Evolutionary conservation across 2,797 vertebrate genomes (phyloP).

Genomic region (Sylvia borin): DNA sequence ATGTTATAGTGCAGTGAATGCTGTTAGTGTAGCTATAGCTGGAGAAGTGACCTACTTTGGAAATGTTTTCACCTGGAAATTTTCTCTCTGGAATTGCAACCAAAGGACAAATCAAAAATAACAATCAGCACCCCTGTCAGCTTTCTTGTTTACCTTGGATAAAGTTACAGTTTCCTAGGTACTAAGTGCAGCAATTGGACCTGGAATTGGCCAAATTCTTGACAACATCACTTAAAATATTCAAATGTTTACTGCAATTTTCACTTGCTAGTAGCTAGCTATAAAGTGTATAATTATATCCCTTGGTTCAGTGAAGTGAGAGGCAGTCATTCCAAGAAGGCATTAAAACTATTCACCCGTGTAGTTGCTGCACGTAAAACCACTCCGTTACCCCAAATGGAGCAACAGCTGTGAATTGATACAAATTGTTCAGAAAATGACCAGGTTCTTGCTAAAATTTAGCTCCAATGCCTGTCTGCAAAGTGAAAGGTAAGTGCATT

Average conservation of each 20-base stretch:
- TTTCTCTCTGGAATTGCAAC: neutral
- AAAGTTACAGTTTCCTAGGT: neutral
- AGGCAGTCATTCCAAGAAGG: neutral
- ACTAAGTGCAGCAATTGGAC: neutral
- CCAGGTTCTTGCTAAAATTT: neutral
- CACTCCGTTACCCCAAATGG: neutral
- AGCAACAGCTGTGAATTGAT: neutral
- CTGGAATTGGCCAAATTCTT: neutral
- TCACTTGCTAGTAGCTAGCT: neutral
- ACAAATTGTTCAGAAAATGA: neutral
- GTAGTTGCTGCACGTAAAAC: neutral
- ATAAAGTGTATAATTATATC: neutral
- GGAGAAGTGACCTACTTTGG: neutral
- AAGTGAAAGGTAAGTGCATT: neutral
- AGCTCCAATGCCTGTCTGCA: neutral
- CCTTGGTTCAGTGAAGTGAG: neutral
- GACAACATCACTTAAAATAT: neutral
- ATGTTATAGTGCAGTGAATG: neutral
- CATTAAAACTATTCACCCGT: neutral
- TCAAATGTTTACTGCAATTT: conserved; percentile 5
- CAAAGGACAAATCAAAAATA: neutral
- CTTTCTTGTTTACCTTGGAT: neutral
- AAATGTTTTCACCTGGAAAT: neutral
- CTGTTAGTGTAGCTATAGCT: neutral
- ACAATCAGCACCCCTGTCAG: neutral